A percentile compares a stretch with the other conserved stretches of the same genome.
phyloP scores from a whole-genome alignment of 2,113 vertebrate genomes.

The Mustela nigripes region DNA sequence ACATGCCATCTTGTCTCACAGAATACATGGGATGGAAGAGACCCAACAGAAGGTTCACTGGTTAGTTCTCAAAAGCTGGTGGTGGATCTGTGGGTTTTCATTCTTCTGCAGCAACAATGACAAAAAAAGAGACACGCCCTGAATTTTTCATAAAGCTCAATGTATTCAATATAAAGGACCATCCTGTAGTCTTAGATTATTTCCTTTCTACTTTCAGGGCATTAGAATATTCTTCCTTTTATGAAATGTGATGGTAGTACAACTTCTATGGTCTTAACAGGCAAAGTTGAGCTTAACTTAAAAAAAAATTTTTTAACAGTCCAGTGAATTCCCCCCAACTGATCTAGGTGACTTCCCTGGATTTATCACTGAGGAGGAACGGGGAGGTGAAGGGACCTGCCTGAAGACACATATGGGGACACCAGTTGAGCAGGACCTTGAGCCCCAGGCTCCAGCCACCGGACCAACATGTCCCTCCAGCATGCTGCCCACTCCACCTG shows the following conservation, averaged over 20 bases:
- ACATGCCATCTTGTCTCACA: background rate
- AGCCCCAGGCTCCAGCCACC: background rate
- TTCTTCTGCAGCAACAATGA: background rate
- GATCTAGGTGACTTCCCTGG: background rate
- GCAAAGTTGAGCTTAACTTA: background rate
- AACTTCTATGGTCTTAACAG: background rate
- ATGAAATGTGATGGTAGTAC: background rate
- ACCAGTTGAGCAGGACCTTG: background rate
- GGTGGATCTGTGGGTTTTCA: background rate
- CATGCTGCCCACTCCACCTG: fast-evolving
- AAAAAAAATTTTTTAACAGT: background rate
- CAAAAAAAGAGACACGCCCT: background rate
- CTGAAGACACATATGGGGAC: background rate
- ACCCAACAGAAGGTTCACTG: background rate
- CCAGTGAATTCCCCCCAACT: background rate
- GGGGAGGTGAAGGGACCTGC: background rate
- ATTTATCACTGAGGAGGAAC: background rate
- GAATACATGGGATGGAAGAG: background rate
- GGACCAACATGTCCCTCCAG: background rate
- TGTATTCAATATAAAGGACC: background rate
- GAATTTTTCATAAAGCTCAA: constrained; percentile 21
- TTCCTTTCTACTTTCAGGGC: background rate
- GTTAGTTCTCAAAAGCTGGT: background rate
- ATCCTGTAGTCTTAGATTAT: background rate
- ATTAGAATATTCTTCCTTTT: constrained; percentile 30